Evolutionary conservation across 2,888 invertebrate genomes (phyloP), one percentile per base, ranked within the genome.

Genomic region (Tenthredo amoena): DNA sequence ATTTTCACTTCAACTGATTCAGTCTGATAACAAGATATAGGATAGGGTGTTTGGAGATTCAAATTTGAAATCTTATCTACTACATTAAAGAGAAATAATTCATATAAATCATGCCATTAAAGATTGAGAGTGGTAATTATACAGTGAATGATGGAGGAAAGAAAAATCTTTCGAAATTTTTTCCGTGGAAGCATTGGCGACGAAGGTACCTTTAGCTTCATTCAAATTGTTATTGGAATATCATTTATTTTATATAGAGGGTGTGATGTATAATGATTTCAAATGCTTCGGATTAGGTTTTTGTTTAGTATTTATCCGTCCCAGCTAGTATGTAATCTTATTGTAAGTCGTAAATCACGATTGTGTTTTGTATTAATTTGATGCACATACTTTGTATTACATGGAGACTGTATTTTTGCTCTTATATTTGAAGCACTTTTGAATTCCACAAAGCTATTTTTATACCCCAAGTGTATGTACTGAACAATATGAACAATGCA

Each of bases 181-280:
- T 92, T 62, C 90, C 92, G 40, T 93, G 93, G 93, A 93, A 91
- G 87, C 90, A 93, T 87, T 93, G 93, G 93, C 92, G 93, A 74
- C 91, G 92, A 89, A 93, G 93, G 93, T 93, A 92, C 79, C 43
- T 84, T 76, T 77, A 79, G 65, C n/a, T 79, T 62, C 37, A 47
- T 85, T 85, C n/a, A 62, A 47, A 12, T 50, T 47, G 50, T 12
- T 31, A 7, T n/a, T 47, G 21, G 4, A 81, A 50, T 83, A 26
- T 83, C 9, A 43, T 83, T 68, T 83, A 18, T 77, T 18, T 55
- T 47, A 37, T 34, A 77, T 15, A 77, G 7, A 50, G n/a, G 10
- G n/a, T 55, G 31, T 77, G 31, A 77, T 40, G 47, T 34, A 21
- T 18, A 12, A 50, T n/a, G 21, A 26, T 74, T 47, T 74, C 26